A percentile compares a stretch with the other conserved stretches of the same genome.
These are phyloP conservation scores for Habropoda laboriosa DNA, from an alignment of 1,140 invertebrate species.

Conservation along the genomic window DNA sequence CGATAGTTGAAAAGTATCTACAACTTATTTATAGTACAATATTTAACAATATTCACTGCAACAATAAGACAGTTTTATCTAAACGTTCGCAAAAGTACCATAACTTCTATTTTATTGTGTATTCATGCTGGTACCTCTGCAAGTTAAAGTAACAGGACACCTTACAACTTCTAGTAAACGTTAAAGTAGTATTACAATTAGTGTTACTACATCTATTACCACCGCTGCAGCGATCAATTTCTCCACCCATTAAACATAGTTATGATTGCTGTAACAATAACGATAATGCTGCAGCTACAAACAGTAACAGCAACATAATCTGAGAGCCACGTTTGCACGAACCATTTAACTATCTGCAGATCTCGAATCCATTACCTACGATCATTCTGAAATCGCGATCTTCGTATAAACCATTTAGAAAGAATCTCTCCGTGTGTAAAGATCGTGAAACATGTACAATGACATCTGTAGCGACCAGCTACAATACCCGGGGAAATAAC, in stretches of 20 bases:
- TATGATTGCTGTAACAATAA: constrained; percentile 10
- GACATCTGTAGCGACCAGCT: no score
- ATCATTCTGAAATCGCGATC: not conserved
- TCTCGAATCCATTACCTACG: constrained; percentile 7
- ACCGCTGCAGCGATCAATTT: not conserved
- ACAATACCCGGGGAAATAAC: no score
- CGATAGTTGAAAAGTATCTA: no score
- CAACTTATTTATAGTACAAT: no score
- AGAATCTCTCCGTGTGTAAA: no score
- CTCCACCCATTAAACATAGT: not conserved
- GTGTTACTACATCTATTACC: not conserved
- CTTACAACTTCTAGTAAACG: not conserved
- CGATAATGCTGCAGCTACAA: not conserved
- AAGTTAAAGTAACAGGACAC: not conserved
- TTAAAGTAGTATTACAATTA: not conserved
- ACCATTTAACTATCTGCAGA: not conserved
- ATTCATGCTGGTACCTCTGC: not conserved
- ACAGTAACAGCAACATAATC: constrained; percentile 13
- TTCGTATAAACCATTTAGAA: not conserved
- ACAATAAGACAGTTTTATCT: no score
- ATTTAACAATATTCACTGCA: no score
- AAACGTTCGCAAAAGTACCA: no score
- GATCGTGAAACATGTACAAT: not conserved
- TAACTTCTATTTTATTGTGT: not conserved
- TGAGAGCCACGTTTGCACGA: not conserved